Evolutionary conservation across 2,113 vertebrate species (phyloP), one percentile per base, ranked within the genome.

Genomic region (Podarcis muralis): DNA sequence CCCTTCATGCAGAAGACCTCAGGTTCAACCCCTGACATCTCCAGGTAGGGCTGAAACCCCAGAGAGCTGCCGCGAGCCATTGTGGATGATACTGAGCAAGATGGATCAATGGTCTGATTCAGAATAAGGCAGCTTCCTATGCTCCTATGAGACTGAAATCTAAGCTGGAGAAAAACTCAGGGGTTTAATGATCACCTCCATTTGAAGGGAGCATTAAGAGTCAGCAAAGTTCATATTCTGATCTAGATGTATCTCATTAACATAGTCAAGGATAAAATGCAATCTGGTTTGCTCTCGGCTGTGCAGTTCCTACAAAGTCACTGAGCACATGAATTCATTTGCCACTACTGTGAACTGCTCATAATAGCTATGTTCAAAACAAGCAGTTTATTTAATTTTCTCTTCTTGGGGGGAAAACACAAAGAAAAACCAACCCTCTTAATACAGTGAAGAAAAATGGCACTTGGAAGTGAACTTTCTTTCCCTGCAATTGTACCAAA

Each of bases 221-320:
- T 18, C 83, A 74, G 11, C 35, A 5, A 74, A 74, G n/a, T 74
- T 59, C 71, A 75, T 74, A 85, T 75, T 75, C 6, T 18, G 37
- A n/a, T 15, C 68, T 48, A 30, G 16, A 68, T 35, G 30, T 83
- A 48, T 68, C 25, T 71, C 48, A 76, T 92, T 92, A 78, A 91
- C 81, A 90, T 74, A 37, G 11, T 79, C 30, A 83, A 86, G 88
- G 57, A 83, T 32, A 83, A 4, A 66, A 66, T 87, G 25, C 22
- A 91, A 88, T 87, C 32, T 85, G 69, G 13, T 90, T 92, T 88
- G 27, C 25, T 94, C 86, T 75, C 85, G 85, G 65, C 66, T 93
- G 85, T 90, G 69, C 8, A 69, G 69, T 90, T 90, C 80, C 69
- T 32, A 16, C 13, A 53, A 68, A 87, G 72, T 35, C 71, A 83